Base-by-base conservation (phyloP, 2,797 vertebrate genomes). In the Sebastiscus albofasciatus region DNA sequence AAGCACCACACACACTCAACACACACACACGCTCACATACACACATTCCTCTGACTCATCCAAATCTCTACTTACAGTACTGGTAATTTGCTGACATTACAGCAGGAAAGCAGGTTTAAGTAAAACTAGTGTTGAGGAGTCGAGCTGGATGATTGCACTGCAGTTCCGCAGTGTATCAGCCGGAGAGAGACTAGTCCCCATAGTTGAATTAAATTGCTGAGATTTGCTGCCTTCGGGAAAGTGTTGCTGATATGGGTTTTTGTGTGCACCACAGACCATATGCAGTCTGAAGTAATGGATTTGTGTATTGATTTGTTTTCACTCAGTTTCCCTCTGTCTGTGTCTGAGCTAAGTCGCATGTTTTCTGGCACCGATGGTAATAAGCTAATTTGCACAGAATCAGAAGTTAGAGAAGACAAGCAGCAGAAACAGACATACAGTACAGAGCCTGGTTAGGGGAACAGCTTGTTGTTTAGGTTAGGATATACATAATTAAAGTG, bases 11-110 rank as follows among this genome's bases (percentile, higher is more conserved):
- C 72, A 54, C 64, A 60, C 58, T 52, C 39, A 42, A 42, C 39
- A 46, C 62, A 29, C 75, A 36, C 78, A 67, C 62, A 61, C 20
- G 6, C 66, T 27, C 65, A 65, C 60, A 62, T 27, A 26, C 52
- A 60, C 61, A 11, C 71, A 74, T 86, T 82, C 60, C 71, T 85
- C 81, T 18, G 76, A 91, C 81, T 90, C 87, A 84, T 89, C 74
- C 62, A 71, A 91, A 88, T 83, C 75, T 72, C 60, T 56, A 54
- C 79, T 87, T 77, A 54, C 49, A 54, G 49, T 54, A 73, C 64
- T 72, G 49, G 75, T 87, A 87, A 92, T 92, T 83, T 90, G 89
- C 86, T 93, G 90, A 94, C 91, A 87, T 86, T 79, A 88, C 81
- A 79, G 75, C 67, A 71, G 74, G 74, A 72, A 84, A 84, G 75